Conservation (phyloP, 2,797 vertebrate species). For the Hippoglossus hippoglossus region DNA sequence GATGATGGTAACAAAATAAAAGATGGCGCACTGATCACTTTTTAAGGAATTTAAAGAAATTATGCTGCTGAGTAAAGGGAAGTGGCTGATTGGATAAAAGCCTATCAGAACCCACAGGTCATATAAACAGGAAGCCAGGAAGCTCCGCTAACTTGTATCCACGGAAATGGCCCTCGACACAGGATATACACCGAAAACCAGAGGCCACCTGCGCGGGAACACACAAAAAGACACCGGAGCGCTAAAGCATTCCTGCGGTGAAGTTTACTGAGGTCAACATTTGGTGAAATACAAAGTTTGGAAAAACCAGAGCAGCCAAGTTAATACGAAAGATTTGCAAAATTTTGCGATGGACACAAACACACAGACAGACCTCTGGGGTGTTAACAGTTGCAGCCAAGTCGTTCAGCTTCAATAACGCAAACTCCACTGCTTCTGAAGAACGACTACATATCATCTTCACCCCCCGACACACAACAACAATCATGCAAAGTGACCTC, state of each 20-base stretch:
- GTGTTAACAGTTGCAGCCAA: no score
- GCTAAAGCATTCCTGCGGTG: not conserved
- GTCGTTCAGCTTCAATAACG: no score
- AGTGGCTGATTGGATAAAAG: constrained; percentile 71
- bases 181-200: constrained; percentile 73
- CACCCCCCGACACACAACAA: not conserved
- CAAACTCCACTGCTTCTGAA: no score
- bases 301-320: no score
- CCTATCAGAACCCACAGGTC: constrained; percentile 57
- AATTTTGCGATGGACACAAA: not conserved
- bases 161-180: constrained; percentile 81
- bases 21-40: not conserved
- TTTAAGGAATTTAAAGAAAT: constrained; percentile 29
- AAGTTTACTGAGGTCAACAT: not conserved
- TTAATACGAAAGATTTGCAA: no score
- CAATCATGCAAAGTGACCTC: not conserved
- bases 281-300: no score
- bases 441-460: no score
- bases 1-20: constrained; percentile 8
- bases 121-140: constrained; percentile 85
- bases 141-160: constrained; percentile 75
- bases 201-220: constrained; percentile 58
- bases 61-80: constrained; percentile 53
- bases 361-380: not conserved
- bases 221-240: not conserved